These are phyloP conservation scores for Xenus cinereus DNA, from an alignment of 2,113 vertebrate genomes.

Conservation along the genomic window DNA sequence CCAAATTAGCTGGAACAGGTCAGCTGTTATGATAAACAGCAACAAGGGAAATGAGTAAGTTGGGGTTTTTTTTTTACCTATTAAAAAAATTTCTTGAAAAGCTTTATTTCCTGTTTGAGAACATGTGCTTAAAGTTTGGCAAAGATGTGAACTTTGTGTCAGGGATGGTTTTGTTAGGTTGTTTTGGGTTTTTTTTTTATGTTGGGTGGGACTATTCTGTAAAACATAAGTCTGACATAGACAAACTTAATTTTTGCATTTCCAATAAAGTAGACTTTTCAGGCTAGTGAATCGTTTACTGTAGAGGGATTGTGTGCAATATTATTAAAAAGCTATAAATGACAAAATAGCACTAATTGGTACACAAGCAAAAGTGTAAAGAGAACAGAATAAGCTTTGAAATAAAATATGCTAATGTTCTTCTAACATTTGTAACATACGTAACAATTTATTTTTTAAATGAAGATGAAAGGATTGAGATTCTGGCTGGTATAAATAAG, in stretches of 20 bases:
- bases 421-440: neutral
- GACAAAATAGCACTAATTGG: neutral
- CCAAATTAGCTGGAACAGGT: neutral
- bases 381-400: neutral
- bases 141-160: neutral
- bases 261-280: neutral
- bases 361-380: neutral
- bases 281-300: neutral
- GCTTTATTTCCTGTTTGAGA: constrained; percentile 7
- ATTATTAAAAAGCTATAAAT: neutral
- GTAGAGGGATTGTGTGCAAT: neutral
- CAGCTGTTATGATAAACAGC: neutral
- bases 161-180: neutral
- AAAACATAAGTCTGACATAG: neutral
- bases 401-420: neutral
- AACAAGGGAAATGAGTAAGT: neutral
- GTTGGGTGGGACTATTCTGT: neutral
- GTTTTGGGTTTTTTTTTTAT: neutral
- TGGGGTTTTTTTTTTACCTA: neutral
- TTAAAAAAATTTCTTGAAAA: constrained; percentile 12
- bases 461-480: neutral
- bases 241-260: neutral
- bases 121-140: neutral
- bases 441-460: neutral
- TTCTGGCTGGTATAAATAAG: neutral